Conservation (phyloP, 2,797 vertebrate genomes). For the Sandelia bainsii region DNA sequence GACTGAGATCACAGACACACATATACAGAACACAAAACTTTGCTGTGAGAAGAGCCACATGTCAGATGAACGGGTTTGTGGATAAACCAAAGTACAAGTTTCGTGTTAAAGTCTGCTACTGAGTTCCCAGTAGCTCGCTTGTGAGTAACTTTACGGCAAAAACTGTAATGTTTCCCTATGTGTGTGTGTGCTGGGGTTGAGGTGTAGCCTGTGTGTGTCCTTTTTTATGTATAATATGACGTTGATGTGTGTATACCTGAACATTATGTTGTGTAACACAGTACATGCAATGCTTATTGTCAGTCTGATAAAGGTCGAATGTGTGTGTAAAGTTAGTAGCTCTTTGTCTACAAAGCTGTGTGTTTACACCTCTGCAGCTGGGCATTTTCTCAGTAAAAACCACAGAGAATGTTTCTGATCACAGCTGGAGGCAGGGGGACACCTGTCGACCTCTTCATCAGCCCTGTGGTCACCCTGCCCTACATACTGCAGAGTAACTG, state of each 20-base stretch:
- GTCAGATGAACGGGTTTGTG: slow-evolving; percentile 28
- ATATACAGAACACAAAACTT: slow-evolving; percentile 17
- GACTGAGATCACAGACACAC: slow-evolving; percentile 25
- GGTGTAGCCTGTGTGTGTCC: background rate
- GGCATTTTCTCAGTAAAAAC: slow-evolving; percentile 68
- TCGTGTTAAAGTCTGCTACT: slow-evolving; percentile 15
- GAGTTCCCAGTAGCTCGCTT: background rate
- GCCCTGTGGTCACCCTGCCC: slow-evolving; percentile 67
- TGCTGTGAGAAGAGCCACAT: slow-evolving; percentile 12
- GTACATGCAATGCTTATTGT: background rate
- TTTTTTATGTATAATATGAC: too few species aligned
- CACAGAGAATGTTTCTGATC: slow-evolving; percentile 59
- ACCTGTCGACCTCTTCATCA: slow-evolving; percentile 54
- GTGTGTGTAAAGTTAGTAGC: slow-evolving; percentile 9
- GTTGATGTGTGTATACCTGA: background rate
- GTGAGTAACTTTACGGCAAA: background rate
- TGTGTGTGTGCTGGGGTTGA: background rate
- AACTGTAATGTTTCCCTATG: background rate
- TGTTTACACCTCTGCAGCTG: slow-evolving; percentile 18
- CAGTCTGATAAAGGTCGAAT: background rate
- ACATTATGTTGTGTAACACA: background rate
- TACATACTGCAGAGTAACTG: slow-evolving; percentile 52
- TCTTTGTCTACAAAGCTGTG: background rate
- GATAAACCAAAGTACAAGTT: slow-evolving; percentile 31
- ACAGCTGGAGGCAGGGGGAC: slow-evolving; percentile 68